These are phyloP conservation scores for Felis chaus DNA, from an alignment of 2,113 vertebrate genomes.

Conservation along the genomic window DNA sequence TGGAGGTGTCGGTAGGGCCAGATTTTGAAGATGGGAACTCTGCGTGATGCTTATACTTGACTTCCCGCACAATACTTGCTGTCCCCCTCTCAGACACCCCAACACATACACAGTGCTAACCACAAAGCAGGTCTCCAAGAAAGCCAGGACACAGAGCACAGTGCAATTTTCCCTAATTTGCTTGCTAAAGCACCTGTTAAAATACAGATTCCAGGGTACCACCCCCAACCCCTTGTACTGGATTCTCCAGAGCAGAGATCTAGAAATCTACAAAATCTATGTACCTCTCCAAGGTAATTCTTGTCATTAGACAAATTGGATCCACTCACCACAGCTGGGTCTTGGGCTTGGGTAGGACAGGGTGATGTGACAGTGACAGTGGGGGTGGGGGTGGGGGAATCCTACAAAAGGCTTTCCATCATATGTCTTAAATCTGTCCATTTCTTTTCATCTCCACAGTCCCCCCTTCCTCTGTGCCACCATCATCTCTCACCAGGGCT, in stretches of 20 bases:
- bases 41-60: neutral
- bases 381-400: neutral
- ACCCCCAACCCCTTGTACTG: neutral
- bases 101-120: rapidly evolving
- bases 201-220: neutral
- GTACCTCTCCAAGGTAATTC: neutral
- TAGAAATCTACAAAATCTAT: neutral
- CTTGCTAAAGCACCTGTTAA: neutral
- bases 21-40: neutral
- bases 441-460: neutral
- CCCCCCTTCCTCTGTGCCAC: neutral
- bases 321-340: neutral
- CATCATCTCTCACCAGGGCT: neutral
- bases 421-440: neutral
- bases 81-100: rapidly evolving
- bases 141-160: neutral
- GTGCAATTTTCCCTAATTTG: neutral
- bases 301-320: neutral
- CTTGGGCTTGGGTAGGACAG: neutral
- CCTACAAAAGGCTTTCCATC: neutral
- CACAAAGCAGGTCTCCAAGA: neutral
- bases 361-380: neutral
- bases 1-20: neutral
- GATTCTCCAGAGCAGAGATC: neutral
- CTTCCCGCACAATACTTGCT: neutral